Base-by-base conservation (phyloP, 2,797 vertebrate species). In the Neopelma chrysocephalum region DNA sequence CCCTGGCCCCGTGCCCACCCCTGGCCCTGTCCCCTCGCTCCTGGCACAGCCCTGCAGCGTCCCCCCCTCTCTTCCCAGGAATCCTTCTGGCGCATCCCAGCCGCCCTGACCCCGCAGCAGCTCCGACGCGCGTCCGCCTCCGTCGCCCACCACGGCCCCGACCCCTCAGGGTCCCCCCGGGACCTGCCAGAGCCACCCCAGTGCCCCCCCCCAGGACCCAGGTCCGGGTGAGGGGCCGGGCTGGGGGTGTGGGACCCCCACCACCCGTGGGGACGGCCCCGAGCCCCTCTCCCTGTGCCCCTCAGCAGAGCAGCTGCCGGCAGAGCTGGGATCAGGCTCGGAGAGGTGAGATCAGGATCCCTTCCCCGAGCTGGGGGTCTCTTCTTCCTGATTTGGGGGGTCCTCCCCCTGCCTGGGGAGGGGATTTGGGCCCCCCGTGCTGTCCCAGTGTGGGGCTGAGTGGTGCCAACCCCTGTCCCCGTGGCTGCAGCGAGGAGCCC, bases 71-170 rank as follows among this genome's bases (percentile, higher is more conserved):
- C 77, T 36, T 4, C 51, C 6, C 93, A 99, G 99, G 99, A 99
- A 96, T 97, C 98, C 21, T 99, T 99, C 97, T 99, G 99, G 99
- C 98, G 99, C 90, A 99, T 99, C 94, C 98, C 99, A 8, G 98
- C 97, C n/a, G 98, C 98, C 60, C 92, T 99, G 78, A 98, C 91
- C 54, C 93, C 97, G 1, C 96, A 95, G 78, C 98, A 98, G 95
- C 98, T 99, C n/a, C 96, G 97, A 11, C 96, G 92, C 3, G 77
- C 96, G 1, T 99, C 99, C 4, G 94, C 98, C 56, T 98, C 98
- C 90, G 96, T 99, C 8, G 71, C 93, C 92, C 90, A 15, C 9
- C 79, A 21, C 8, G 87, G 94, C 32, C 94, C 57, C 0, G 83
- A 94, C 27, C 94, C 62, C 1, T 9, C 23, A 0, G 90, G 36